Evolutionary conservation across 2,888 invertebrate species (phyloP), one percentile per base, ranked within the genome.

Genomic region (Ennomos fuscantarius): DNA sequence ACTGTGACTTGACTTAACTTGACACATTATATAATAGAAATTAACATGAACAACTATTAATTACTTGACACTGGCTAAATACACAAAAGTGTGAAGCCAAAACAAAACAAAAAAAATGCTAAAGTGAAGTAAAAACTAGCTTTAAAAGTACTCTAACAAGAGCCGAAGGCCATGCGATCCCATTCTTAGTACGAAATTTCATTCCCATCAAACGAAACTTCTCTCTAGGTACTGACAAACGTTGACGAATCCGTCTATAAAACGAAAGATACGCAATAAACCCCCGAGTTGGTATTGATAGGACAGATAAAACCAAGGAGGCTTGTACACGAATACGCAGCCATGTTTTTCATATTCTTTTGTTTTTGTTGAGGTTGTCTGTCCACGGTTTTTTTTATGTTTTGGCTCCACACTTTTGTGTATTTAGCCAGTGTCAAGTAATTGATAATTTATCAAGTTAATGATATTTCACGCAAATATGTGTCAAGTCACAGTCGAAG

Each of bases 261-360:
- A 66, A 55, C 59, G 48, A 13, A 36, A 58, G 53, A 60, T 56
- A 49, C 55, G 58, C 61, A 52, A 66, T 64, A 64, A 64, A 64
- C 53, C 49, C 49, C 54, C 35, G 54, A 56, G 48, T 49, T 58
- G 44, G 44, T 61, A 64, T 63, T 56, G 66, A 68, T 66, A 60
- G 57, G 54, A 46, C 58, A 63, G 65, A 68, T 66, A 66, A 62
- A 57, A 61, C n/a, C 55, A 49, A 45, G 41, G 42, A 42, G 12
- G 39, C 54, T 9, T 8, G 55, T 60, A 52, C 37, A n/a, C 34
- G 35, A 50, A 54, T 55, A 54, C n/a, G 24, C 9, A 32, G 42
- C 15, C 31, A 10, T 55, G 40, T 48, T 40, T 48, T 47, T 39
- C 9, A 39, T 40, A n/a, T 52, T 42, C 24, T 24, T 45, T 49